Conservation (phyloP, 92 coral and sea anemone genomes). For the Plumapathes pennacea region DNA sequence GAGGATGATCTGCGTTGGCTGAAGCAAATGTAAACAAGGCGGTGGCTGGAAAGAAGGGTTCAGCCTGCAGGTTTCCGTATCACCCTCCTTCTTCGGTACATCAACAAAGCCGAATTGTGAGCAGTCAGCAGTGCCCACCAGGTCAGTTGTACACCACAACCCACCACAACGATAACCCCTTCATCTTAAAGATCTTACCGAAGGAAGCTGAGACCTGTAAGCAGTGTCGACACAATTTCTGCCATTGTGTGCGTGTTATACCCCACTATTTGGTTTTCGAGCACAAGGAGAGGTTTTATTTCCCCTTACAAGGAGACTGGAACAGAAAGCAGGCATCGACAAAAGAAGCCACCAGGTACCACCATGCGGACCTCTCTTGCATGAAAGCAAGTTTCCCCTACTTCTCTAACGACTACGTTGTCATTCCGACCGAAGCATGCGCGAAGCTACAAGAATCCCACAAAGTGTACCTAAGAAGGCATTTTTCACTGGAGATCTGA, state of each 20-base stretch:
- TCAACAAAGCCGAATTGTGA: constrained; percentile 6
- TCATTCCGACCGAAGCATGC: constrained; percentile 26
- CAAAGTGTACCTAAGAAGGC: constrained; percentile 10
- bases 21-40: constrained; percentile 43
- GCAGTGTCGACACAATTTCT: constrained; percentile 40
- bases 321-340: constrained; percentile 37
- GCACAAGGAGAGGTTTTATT: constrained; percentile 50
- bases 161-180: constrained; percentile 32
- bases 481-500: too few species aligned
- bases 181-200: constrained; percentile 35
- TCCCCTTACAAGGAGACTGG: constrained; percentile 54
- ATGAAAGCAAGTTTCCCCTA: constrained; percentile 40
- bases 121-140: constrained; percentile 37
- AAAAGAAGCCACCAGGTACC: constrained; percentile 31
- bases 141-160: constrained; percentile 26
- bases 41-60: constrained; percentile 52
- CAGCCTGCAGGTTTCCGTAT: constrained; percentile 37
- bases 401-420: constrained; percentile 42
- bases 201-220: constrained; percentile 33
- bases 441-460: constrained; percentile 20
- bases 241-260: constrained; percentile 31
- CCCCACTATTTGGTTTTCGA: constrained; percentile 51
- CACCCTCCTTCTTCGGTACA: constrained; percentile 33
- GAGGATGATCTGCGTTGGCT: constrained; percentile 46
- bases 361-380: constrained; percentile 44